Base-by-base conservation (phyloP, 2,113 vertebrate species). In the Salvelinus namaycush region DNA sequence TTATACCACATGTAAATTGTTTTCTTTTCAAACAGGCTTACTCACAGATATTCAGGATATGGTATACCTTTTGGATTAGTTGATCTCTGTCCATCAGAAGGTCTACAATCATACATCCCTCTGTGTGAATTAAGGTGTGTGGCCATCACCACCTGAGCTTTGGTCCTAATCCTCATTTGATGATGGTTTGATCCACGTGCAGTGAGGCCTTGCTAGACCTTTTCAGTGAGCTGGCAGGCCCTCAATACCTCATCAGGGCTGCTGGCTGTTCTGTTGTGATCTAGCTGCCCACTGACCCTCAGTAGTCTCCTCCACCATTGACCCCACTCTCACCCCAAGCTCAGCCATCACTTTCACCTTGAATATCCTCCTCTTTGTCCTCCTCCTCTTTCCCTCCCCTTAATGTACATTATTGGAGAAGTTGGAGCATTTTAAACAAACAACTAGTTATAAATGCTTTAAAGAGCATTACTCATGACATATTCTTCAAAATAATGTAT, bases 261-360 rank as follows among this genome's bases (percentile, higher is more conserved):
- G 39, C 39, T 44, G 39, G 39, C 8, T 44, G 39, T 44, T 44
- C 8, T 44, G 39, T 20, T 62, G 13, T 54, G 49, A 18, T 13
- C 0, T 54, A 54, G 49, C 29, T 31, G 1, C 67, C 9, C 14
- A 7, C 18, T 68, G 2, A 18, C 29, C 66, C 29, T 39, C 66
- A 18, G 5, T 26, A 20, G 1, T 34, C 29, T 39, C 67, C 67
- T 34, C 22, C 22, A 8, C 60, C 60, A n/a, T n/a, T 24, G 16
- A 8, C 7, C 60, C 22, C 7, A 9, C 60, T 64, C 6, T 24
- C 60, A n/a, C 60, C 64, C 11, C 44, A n/a, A 62, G 59, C 57
- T 70, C 60, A 68, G 62, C 73, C 73, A 44, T 64, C 64, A 2
- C 26, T 22, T 26, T 62, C 34, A 64, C 44, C 49, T 62, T 31